Conservation (phyloP, 1,140 invertebrate genomes). For the Adelges cooleyi region DNA sequence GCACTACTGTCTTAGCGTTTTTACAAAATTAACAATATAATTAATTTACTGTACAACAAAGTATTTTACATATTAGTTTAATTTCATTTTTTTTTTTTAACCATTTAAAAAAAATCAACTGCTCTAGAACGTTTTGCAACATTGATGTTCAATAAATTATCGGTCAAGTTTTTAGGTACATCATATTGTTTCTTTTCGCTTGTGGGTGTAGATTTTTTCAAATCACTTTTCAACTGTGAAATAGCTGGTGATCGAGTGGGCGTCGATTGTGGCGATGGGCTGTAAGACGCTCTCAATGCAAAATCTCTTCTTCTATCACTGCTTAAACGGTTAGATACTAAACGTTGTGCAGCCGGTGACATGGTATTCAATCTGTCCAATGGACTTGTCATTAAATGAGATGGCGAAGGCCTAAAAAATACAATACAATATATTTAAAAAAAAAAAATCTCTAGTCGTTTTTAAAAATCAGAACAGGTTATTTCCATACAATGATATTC, state of each 20-base stretch:
- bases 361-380: constrained; percentile 73
- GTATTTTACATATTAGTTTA: not conserved
- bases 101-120: constrained; percentile 49
- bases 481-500: not conserved
- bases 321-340: constrained; percentile 50
- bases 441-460: no score
- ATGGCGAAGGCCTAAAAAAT: constrained; percentile 6
- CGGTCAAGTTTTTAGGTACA: constrained; percentile 48
- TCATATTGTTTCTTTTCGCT: constrained; percentile 29
- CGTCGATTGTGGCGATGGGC: constrained; percentile 36
- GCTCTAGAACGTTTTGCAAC: constrained; percentile 54
- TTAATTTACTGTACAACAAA: not conserved
- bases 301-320: not conserved
- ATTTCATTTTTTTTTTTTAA: no score
- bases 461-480: not conserved
- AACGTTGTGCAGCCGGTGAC: constrained; percentile 82
- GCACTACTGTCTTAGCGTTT: constrained; percentile 14
- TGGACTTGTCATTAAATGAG: constrained; percentile 33
- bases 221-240: constrained; percentile 38
- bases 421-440: not conserved
- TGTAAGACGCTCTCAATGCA: constrained; percentile 30
- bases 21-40: constrained; percentile 5
- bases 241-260: constrained; percentile 34
- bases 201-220: constrained; percentile 37
- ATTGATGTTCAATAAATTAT: constrained; percentile 60